Conservation (phyloP, 2,797 vertebrate genomes). For the Tadarida brasiliensis region DNA sequence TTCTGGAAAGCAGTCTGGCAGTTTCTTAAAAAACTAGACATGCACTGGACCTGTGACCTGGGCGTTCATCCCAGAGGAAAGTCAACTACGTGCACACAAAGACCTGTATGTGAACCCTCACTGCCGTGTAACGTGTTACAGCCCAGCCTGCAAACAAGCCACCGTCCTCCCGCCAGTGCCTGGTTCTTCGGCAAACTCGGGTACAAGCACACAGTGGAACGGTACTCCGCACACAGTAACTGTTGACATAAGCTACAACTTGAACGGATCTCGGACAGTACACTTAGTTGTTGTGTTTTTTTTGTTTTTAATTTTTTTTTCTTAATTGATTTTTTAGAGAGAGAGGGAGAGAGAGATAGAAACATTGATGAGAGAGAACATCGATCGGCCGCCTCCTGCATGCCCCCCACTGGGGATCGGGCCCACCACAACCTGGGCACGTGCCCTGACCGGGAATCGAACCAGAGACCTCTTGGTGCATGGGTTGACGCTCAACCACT, state of each 20-base stretch:
- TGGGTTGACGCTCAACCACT: too few relatives aligned
- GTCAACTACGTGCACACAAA: not conserved
- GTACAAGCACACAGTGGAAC: not conserved
- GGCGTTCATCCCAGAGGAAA: not conserved
- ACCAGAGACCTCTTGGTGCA: too few relatives aligned
- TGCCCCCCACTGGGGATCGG: too few relatives aligned
- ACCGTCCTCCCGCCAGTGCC: not conserved
- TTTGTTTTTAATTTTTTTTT: too few relatives aligned
- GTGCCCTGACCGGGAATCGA: too few relatives aligned
- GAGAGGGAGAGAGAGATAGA: too few relatives aligned
- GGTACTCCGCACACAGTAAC: not conserved
- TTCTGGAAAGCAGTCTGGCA: not conserved
- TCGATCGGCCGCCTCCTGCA: too few relatives aligned
- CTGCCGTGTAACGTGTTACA: not conserved
- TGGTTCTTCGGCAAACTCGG: not conserved
- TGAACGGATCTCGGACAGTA: not conserved
- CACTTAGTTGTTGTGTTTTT: not conserved
- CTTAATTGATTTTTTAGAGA: too few relatives aligned
- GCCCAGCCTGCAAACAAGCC: not conserved
- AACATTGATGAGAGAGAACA: too few relatives aligned
- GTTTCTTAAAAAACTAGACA: slow-evolving; percentile 6
- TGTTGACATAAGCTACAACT: not conserved
- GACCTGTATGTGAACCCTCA: not conserved
- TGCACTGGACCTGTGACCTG: not conserved
- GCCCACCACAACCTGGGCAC: too few relatives aligned